These are phyloP conservation scores for Villa cingulata DNA, from an alignment of 2,888 invertebrate genomes.

Conservation along the genomic window DNA sequence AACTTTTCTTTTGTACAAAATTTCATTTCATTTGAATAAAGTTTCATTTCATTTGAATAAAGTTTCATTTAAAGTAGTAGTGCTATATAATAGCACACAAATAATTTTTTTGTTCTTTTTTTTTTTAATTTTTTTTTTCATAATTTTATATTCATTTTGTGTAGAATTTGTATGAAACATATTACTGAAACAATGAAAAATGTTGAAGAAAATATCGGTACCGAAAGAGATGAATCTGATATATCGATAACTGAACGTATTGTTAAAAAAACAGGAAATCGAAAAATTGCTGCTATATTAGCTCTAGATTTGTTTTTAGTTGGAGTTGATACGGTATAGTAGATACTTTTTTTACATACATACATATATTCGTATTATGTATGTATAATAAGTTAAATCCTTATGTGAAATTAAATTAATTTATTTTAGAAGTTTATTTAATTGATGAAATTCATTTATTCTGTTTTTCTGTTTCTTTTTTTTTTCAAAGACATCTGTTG, in stretches of 20 bases:
- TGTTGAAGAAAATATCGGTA: conserved; percentile 25
- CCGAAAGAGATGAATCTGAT: conserved; percentile 33
- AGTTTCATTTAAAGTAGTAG: too few relatives aligned
- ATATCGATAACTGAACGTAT: conserved; percentile 45
- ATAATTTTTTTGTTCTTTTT: too few relatives aligned
- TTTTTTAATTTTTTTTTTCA: neutral
- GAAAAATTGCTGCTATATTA: conserved; percentile 52
- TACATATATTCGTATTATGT: neutral
- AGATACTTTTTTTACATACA: neutral
- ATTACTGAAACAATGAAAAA: conserved; percentile 41
- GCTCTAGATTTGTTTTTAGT: conserved; percentile 65
- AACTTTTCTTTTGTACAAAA: too few relatives aligned
- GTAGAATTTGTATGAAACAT: conserved; percentile 44
- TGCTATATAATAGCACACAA: too few relatives aligned
- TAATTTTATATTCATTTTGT: conserved; percentile 2
- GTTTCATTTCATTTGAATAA: too few relatives aligned
- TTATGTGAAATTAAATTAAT: too few relatives aligned
- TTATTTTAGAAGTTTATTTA: too few relatives aligned
- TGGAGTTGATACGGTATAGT: conserved; percentile 59
- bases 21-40: too few relatives aligned
- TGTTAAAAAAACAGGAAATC: conserved; percentile 42
- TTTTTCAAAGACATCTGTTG: conserved; percentile 49
- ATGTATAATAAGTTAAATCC: too few relatives aligned
- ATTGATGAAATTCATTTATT: too few relatives aligned
- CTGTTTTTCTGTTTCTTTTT: neutral